A percentile compares a stretch with the other conserved stretches of the same genome.
Conservation (phyloP, 2,113 vertebrate genomes). For the Chaetops frenatus region DNA sequence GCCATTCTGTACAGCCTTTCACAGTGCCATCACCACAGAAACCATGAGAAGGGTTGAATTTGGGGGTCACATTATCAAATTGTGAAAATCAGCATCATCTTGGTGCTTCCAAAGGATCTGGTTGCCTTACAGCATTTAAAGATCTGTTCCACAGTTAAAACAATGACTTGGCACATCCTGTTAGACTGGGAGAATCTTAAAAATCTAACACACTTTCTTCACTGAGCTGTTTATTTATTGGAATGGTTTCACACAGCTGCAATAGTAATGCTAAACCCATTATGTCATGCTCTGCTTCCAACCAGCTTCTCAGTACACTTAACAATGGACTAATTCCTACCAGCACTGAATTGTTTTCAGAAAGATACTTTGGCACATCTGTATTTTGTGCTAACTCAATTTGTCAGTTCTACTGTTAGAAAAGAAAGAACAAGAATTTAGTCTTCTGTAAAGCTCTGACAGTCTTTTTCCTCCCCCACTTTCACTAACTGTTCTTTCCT, state of each 20-base stretch:
- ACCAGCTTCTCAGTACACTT: neutral
- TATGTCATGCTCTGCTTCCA: conserved; percentile 20
- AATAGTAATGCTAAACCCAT: neutral
- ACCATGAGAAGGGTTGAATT: neutral
- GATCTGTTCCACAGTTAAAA: neutral
- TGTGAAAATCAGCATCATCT: neutral
- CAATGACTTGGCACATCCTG: neutral
- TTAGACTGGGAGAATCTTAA: neutral
- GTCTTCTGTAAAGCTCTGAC: neutral
- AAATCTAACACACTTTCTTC: conserved; percentile 4
- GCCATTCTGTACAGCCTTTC: neutral
- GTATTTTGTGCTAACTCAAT: neutral
- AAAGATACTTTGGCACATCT: neutral
- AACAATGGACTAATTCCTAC: conserved; percentile 25
- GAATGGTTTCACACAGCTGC: conserved; percentile 22
- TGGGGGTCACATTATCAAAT: neutral
- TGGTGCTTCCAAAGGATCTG: neutral
- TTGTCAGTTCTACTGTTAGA: neutral
- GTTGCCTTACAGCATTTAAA: neutral
- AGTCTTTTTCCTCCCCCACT: neutral
- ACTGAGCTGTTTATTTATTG: neutral
- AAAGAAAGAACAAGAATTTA: neutral
- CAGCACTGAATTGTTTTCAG: neutral
- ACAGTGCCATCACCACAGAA: neutral
- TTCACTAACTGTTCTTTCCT: neutral